Evolutionary conservation across 1,140 invertebrate species (phyloP).

Genomic region (Lycorma delicatula): DNA sequence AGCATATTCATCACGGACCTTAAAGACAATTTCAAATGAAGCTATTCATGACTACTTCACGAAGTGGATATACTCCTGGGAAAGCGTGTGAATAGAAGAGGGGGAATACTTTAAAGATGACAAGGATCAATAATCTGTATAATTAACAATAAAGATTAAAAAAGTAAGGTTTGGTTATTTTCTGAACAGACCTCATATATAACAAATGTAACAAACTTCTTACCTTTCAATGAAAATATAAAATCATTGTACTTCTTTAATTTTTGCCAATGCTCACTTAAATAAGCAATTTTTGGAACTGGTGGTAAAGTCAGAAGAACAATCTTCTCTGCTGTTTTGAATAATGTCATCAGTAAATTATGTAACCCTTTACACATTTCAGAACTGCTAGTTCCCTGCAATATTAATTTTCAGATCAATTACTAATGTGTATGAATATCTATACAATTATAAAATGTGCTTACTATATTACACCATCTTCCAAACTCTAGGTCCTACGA

Average conservation of each 20-base stretch:
- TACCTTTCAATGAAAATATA: background rate
- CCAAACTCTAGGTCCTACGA: no score
- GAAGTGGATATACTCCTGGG: no score
- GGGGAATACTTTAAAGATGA: no score
- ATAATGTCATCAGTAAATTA: background rate
- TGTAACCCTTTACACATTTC: background rate
- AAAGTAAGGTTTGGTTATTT: no score
- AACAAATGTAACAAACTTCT: background rate
- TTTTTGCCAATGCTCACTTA: background rate
- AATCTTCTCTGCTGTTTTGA: background rate
- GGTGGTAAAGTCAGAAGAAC: background rate
- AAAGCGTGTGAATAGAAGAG: no score
- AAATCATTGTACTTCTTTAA: background rate
- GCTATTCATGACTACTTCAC: no score
- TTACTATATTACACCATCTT: background rate
- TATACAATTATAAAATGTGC: background rate
- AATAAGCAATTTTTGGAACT: background rate
- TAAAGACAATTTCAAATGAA: no score
- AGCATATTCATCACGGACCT: no score
- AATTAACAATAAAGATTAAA: no score
- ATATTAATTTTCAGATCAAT: background rate
- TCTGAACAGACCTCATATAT: no score
- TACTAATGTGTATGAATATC: background rate
- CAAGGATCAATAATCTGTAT: no score
- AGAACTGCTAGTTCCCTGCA: background rate